phyloP scores from a whole-genome alignment of 2,797 vertebrate genomes.

The Rallus crepitans region DNA sequence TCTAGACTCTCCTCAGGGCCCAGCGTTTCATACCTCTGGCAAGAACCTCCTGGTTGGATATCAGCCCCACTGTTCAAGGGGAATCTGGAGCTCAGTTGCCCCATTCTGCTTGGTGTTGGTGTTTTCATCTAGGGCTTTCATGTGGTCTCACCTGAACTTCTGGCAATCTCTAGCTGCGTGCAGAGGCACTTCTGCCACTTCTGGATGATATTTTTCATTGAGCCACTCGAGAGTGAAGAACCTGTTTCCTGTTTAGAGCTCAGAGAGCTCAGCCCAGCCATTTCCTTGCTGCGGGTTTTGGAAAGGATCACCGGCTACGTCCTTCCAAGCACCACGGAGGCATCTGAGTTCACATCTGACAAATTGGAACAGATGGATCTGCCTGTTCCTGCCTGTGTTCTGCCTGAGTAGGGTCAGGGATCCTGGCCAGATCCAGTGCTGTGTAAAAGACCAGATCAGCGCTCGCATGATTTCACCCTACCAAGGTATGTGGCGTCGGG shows the following conservation, averaged over 20 bases:
- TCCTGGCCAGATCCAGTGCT: not conserved
- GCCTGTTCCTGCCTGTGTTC: not conserved
- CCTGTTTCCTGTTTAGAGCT: constrained; percentile 49
- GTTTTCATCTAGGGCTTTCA: not conserved
- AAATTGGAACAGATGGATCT: not conserved
- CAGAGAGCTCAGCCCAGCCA: not conserved
- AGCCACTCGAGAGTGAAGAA: constrained; percentile 55
- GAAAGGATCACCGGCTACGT: not conserved
- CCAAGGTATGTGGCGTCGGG: not conserved
- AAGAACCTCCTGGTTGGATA: not conserved
- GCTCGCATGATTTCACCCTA: not conserved
- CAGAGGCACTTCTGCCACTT: not conserved
- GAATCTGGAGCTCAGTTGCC: not conserved
- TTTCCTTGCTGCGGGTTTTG: constrained; percentile 1
- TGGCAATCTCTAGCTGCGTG: not conserved
- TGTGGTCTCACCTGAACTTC: constrained; percentile 29
- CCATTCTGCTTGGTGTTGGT: not conserved
- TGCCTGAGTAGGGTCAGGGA: not conserved
- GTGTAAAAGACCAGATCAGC: not conserved
- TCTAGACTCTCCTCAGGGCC: not conserved
- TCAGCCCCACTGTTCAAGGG: not conserved
- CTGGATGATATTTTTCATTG: not conserved
- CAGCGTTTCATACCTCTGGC: not conserved
- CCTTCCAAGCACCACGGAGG: not conserved
- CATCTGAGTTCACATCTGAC: constrained; percentile 4